phyloP scores from a whole-genome alignment of 2,113 vertebrate genomes.

The Choloepus hoffmanni region DNA sequence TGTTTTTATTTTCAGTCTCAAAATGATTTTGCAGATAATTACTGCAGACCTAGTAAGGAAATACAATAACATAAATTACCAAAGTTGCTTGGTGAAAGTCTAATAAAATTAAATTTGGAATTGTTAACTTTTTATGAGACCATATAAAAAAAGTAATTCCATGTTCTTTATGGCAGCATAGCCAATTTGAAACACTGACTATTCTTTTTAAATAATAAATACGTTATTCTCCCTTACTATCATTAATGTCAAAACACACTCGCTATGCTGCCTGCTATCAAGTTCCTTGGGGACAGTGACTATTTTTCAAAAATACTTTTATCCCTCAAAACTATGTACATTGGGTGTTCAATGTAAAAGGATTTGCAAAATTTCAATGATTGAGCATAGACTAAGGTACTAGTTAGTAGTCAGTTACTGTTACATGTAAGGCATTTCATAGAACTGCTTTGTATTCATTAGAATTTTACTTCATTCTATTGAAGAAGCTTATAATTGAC shows the following conservation, averaged over 20 bases:
- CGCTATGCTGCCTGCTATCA: neutral
- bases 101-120: neutral
- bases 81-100: neutral
- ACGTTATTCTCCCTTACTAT: neutral
- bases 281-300: neutral
- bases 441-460: neutral
- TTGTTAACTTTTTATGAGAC: constrained; percentile 8
- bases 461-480: constrained; percentile 8
- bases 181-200: neutral
- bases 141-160: neutral
- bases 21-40: constrained; percentile 38
- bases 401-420: neutral
- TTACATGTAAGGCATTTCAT: neutral
- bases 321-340: neutral
- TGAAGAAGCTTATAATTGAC: neutral
- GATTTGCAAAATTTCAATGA: too few relatives aligned
- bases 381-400: neutral
- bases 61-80: neutral
- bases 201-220: neutral
- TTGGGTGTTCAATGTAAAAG: neutral
- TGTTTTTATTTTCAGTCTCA: neutral
- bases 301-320: constrained; percentile 31
- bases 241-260: neutral
- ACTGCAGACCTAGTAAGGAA: neutral
- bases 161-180: constrained; percentile 16